Conservation (phyloP, 2,113 vertebrate genomes). For the Ailuropoda melanoleuca region DNA sequence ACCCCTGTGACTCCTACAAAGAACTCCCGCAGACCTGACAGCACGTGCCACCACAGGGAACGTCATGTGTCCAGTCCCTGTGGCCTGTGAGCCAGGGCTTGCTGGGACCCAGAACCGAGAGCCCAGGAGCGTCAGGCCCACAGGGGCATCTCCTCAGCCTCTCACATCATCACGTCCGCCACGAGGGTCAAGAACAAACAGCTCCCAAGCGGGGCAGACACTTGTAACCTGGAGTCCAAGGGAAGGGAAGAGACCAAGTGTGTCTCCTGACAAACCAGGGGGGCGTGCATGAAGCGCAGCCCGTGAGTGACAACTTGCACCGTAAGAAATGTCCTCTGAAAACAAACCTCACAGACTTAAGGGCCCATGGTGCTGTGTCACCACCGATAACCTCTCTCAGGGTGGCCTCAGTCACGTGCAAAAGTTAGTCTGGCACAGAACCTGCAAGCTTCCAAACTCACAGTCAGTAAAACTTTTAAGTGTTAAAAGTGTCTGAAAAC, state of each 20-base stretch:
- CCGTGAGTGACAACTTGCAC: not conserved
- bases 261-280: not conserved
- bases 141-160: not conserved
- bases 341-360: too few species aligned
- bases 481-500: not conserved
- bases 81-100: not conserved
- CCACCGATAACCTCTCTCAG: not conserved
- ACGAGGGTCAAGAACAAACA: not conserved
- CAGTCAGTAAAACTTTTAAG: not conserved
- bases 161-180: not conserved
- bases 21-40: not conserved
- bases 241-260: not conserved
- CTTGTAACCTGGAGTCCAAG: not conserved
- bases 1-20: not conserved
- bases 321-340: not conserved
- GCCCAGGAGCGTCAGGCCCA: not conserved
- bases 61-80: accelerated
- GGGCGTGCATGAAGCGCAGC: not conserved
- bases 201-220: not conserved
- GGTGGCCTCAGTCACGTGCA: not conserved
- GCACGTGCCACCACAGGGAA: not conserved
- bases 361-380: not conserved
- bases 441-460: not conserved
- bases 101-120: not conserved
- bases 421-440: not conserved